Percentiles rank a stretch among this genome's conserved stretches.
These are phyloP conservation scores for Casuarius casuarius DNA, from an alignment of 2,113 vertebrate species.

Conservation along the genomic window DNA sequence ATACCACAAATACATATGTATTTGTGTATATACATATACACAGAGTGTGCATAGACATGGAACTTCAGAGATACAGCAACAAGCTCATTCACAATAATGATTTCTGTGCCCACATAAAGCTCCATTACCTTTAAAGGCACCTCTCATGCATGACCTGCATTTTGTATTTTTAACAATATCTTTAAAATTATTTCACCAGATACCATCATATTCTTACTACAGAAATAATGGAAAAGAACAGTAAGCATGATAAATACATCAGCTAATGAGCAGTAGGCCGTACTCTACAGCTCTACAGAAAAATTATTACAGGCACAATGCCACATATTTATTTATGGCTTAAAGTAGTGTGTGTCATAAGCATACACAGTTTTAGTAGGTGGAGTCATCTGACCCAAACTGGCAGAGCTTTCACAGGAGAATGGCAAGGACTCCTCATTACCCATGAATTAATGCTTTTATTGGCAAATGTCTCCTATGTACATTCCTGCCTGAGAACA, in stretches of 20 bases:
- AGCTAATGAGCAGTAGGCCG: constrained; percentile 52
- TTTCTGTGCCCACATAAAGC: background rate
- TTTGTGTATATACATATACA: background rate
- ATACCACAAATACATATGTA: background rate
- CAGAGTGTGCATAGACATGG: background rate
- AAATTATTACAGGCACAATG: constrained; percentile 59
- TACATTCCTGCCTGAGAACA: constrained; percentile 53
- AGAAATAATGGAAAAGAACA: constrained; percentile 58
- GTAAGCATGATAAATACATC: constrained; percentile 60
- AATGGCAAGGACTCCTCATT: constrained; percentile 44
- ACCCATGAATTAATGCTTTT: constrained; percentile 62
- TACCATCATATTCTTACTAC: background rate
- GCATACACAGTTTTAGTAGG: constrained; percentile 60
- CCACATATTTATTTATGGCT: constrained; percentile 64
- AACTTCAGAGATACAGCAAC: background rate
- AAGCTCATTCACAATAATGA: background rate
- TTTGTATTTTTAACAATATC: constrained; percentile 30
- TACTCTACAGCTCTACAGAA: constrained; percentile 13
- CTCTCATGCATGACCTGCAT: background rate
- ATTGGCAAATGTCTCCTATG: constrained; percentile 53
- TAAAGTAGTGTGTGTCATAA: constrained; percentile 49
- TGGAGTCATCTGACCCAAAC: constrained; percentile 64
- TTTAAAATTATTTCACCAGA: constrained; percentile 46
- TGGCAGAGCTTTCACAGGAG: constrained; percentile 57
- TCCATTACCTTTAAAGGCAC: background rate